phyloP scores from a whole-genome alignment of 1,140 invertebrate genomes.

The Drosophila murphyi region DNA sequence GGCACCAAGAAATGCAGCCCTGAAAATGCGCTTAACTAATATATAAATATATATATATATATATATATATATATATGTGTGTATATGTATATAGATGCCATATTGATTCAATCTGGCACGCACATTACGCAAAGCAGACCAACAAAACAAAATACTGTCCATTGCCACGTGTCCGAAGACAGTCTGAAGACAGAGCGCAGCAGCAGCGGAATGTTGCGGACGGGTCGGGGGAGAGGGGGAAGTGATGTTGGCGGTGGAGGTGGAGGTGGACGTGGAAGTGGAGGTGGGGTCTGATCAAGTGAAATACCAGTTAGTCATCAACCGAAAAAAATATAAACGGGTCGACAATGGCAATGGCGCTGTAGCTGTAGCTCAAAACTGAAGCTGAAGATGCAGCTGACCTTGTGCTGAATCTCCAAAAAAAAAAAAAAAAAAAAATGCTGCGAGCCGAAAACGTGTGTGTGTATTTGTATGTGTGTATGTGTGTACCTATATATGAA shows the following conservation, averaged over 20 bases:
- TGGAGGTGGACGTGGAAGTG: not conserved
- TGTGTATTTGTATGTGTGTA: no score
- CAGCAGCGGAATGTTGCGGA: not conserved
- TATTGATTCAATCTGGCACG: slow-evolving; percentile 37
- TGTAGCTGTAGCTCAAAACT: not conserved
- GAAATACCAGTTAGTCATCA: slow-evolving; percentile 71
- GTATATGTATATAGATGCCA: slow-evolving; percentile 1
- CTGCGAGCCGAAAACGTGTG: slow-evolving; percentile 9
- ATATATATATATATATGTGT: not conserved
- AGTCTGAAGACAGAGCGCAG: not conserved
- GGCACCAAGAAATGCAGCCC: slow-evolving; percentile 44
- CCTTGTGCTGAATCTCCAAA: slow-evolving; percentile 74
- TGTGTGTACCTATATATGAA: not conserved
- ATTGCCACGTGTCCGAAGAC: slow-evolving; percentile 33
- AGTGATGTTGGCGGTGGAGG: not conserved
- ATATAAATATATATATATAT: not conserved
- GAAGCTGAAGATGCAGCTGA: slow-evolving; percentile 73
- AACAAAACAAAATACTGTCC: slow-evolving; percentile 14
- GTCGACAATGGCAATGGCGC: slow-evolving; percentile 46
- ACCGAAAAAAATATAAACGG: slow-evolving; percentile 25
- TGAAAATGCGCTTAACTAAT: slow-evolving; percentile 2
- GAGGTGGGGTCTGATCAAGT: slow-evolving; percentile 11
- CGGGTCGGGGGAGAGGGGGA: not conserved
- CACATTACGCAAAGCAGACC: slow-evolving; percentile 56
- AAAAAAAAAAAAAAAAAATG: slow-evolving; percentile 15